Conservation (phyloP, 2,797 vertebrate genomes). For the Characodon lateralis region DNA sequence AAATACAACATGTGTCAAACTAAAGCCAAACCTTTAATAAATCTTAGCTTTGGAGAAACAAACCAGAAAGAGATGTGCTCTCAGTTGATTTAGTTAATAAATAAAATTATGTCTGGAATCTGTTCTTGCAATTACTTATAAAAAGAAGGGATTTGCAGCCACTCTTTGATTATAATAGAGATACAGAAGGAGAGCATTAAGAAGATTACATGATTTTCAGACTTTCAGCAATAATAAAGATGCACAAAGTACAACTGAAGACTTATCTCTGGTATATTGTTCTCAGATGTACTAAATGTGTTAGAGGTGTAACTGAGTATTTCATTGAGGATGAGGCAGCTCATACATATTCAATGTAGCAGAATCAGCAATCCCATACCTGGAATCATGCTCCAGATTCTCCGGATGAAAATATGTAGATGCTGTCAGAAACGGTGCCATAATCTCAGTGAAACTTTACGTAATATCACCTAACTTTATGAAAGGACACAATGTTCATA, state of each 20-base stretch:
- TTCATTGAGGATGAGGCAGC: constrained; percentile 40
- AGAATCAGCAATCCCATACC: neutral
- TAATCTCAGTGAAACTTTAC: neutral
- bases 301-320: constrained; percentile 23
- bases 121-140: constrained; percentile 1
- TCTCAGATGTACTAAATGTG: constrained; percentile 13
- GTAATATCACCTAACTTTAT: neutral
- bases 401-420: constrained; percentile 8
- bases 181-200: constrained; percentile 40
- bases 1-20: neutral
- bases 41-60: neutral
- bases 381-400: constrained; percentile 1
- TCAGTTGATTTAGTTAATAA: neutral
- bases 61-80: neutral
- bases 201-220: constrained; percentile 48
- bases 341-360: constrained; percentile 17
- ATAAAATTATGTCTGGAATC: constrained; percentile 4
- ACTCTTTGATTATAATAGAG: constrained; percentile 18
- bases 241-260: constrained; percentile 18
- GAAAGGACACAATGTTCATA: neutral
- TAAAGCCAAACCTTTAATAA: neutral
- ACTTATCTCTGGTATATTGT: constrained; percentile 20
- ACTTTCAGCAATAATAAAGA: constrained; percentile 26
- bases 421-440: neutral
- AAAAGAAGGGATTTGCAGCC: constrained; percentile 38